Base-by-base conservation (phyloP, 1,140 invertebrate genomes). In the Trichonephila inaurata region DNA sequence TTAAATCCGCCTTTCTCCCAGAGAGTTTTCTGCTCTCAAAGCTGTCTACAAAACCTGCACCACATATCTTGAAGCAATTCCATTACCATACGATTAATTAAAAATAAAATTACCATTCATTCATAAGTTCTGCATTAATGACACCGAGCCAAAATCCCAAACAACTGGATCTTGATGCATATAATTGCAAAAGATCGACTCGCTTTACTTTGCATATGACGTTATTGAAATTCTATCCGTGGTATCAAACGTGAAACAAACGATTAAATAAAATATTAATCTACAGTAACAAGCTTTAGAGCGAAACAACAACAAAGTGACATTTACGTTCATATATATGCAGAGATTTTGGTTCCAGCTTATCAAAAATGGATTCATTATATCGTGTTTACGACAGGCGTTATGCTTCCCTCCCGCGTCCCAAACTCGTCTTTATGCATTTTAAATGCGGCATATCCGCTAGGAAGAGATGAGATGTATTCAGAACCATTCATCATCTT, bases 301-400 rank as follows among this genome's bases (percentile, higher is more conserved):
- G 28, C 72, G 72, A 33, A 77, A 18, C 72, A 77, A 40, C 28
- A 77, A 77, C 72, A 77, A 40, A 1, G 72, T 21, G 72, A 77
- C 72, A 77, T 77, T 77, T 77, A 77, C 72, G 72, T 33, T 77
- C 72, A 77, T 77, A 28, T 28, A 77, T 77, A 77, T 77, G 72
- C 72, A 77, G 72, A 40, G 72, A 40, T 33, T 77, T 77, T 5
- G 72, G 72, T 77, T 77, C 72, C 18, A 77, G 72, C 72, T 77
- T 77, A 77, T 77, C 28, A 77, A 77, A 77, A 77, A 77, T 77
- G 72, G 72, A 77, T 77, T 77, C 72, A 77, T 77, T 77, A 77
- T 77, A 28, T 33, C 28, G 28, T 77, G 72, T 77, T 77, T 77
- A 77, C 72, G 72, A 77, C 72, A 77, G 72, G 33, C 72, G 24